These are phyloP conservation scores for Stegostoma tigrinum DNA, from an alignment of 2,113 vertebrate species.

Conservation along the genomic window DNA sequence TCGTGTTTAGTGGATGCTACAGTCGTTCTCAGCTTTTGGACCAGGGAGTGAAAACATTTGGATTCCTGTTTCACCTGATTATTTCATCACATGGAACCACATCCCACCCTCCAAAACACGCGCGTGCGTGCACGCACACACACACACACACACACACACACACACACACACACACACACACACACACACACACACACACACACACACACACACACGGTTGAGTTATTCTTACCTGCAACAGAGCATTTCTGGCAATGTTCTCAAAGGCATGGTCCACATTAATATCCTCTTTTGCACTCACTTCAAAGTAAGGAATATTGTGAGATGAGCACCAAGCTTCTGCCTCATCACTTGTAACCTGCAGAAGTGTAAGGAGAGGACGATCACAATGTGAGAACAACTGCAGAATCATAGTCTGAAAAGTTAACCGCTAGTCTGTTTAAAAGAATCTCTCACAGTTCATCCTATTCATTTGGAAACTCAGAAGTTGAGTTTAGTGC, in stretches of 20 bases:
- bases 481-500: not conserved
- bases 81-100: not conserved
- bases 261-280: conserved; percentile 66
- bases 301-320: conserved; percentile 64
- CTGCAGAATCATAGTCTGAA: not conserved
- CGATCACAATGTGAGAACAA: not conserved
- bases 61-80: not conserved
- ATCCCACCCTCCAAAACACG: not conserved
- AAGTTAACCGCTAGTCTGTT: not conserved
- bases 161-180: too few relatives aligned
- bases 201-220: too few relatives aligned
- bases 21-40: not conserved
- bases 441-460: not conserved
- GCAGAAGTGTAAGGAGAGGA: not conserved
- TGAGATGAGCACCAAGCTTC: conserved; percentile 63
- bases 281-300: conserved; percentile 66
- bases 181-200: too few relatives aligned
- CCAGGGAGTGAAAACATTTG: not conserved
- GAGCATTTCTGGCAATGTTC: conserved; percentile 55
- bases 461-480: not conserved
- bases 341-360: conserved; percentile 57
- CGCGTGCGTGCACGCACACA: too few relatives aligned
- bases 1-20: not conserved
- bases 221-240: conserved; percentile 51
- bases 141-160: too few relatives aligned